phyloP scores from a whole-genome alignment of 2,797 vertebrate species.

The Anolis apletophallus region DNA sequence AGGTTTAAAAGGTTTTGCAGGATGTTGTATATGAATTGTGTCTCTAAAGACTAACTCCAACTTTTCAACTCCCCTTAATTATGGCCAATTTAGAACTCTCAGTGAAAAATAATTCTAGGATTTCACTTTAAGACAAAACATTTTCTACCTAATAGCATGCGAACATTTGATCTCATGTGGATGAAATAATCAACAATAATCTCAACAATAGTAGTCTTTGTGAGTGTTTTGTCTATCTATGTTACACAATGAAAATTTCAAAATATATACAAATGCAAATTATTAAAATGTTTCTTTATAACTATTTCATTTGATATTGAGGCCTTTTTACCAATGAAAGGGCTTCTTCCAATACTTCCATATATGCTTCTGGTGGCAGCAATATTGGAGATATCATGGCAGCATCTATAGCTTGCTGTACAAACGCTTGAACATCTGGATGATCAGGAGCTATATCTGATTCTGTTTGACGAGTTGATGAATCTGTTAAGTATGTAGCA shows the following conservation, averaged over 20 bases:
- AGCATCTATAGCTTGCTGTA: slow-evolving; percentile 76
- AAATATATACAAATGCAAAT: slow-evolving; percentile 1
- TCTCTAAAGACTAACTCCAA: background rate
- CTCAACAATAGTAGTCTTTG: background rate
- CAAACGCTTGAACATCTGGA: slow-evolving; percentile 83
- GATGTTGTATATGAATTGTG: background rate
- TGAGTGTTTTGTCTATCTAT: background rate
- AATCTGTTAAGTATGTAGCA: slow-evolving; percentile 2
- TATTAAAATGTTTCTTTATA: background rate
- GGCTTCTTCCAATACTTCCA: slow-evolving; percentile 77
- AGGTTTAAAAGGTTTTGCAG: background rate
- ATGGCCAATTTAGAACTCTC: background rate
- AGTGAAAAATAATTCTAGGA: background rate
- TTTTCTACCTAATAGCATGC: background rate
- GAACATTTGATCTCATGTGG: background rate
- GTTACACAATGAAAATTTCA: background rate
- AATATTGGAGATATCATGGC: slow-evolving; percentile 64
- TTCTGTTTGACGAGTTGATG: slow-evolving; percentile 33
- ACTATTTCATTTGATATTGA: slow-evolving; percentile 15
- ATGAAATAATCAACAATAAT: background rate
- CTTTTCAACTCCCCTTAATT: background rate
- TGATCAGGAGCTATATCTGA: slow-evolving; percentile 82
- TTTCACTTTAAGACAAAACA: background rate
- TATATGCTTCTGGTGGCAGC: slow-evolving; percentile 72
- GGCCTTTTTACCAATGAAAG: slow-evolving; percentile 80